Evolutionary conservation across 2,113 vertebrate genomes (phyloP).

Genomic region (Clinocottus analis): DNA sequence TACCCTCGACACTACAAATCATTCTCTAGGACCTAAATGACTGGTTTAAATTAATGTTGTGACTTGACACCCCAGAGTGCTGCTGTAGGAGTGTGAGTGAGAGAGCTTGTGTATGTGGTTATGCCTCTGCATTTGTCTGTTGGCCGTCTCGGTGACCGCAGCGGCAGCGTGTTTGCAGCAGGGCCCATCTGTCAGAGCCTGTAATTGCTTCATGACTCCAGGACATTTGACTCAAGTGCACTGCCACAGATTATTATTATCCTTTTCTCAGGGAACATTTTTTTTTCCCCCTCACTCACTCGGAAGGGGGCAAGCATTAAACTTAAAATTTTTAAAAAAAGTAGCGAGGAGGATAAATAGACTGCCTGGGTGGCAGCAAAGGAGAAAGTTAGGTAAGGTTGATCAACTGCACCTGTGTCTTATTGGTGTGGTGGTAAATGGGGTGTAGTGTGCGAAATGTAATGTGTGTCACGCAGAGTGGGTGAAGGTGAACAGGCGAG

Average conservation of each 20-base stretch:
- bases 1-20: constrained; percentile 58
- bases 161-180: constrained; percentile 68
- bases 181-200: constrained; percentile 81
- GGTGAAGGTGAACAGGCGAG: constrained; percentile 33
- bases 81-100: constrained; percentile 63
- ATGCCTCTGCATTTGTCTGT: constrained; percentile 70
- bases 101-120: constrained; percentile 58
- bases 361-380: constrained; percentile 58
- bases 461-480: constrained; percentile 42
- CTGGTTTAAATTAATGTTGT: constrained; percentile 72
- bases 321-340: constrained; percentile 36
- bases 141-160: constrained; percentile 76
- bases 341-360: constrained; percentile 64
- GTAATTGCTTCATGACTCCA: constrained; percentile 84
- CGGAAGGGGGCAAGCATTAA: constrained; percentile 56
- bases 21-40: constrained; percentile 69
- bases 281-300: constrained; percentile 64
- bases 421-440: constrained; percentile 52
- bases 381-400: constrained; percentile 61
- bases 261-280: constrained; percentile 75
- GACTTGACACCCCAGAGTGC: constrained; percentile 69
- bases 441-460: constrained; percentile 44
- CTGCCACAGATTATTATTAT: constrained; percentile 83
- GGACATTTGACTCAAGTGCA: constrained; percentile 83
- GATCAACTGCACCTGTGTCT: constrained; percentile 60